A percentile compares a stretch with the other conserved stretches of the same genome.
Evolutionary conservation across 2,888 invertebrate genomes (phyloP).

Genomic region (Chalcis sispes): DNA sequence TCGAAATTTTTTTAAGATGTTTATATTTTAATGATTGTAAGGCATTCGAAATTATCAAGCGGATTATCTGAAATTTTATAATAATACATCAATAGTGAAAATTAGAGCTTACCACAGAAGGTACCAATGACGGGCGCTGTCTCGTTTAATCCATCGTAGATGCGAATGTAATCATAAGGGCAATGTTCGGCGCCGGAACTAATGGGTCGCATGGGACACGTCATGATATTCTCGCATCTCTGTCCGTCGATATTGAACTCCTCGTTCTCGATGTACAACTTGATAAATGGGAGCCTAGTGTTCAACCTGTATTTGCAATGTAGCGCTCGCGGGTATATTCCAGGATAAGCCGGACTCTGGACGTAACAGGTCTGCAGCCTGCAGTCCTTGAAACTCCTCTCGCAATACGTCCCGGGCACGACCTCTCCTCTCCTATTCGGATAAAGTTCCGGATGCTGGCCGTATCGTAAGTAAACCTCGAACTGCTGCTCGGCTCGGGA

Average conservation of each 20-base stretch:
- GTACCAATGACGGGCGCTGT: slow-evolving; percentile 92
- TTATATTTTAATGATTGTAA: no score
- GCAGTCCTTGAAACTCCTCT: slow-evolving; percentile 91
- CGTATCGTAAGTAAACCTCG: slow-evolving; percentile 92
- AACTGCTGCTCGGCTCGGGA: slow-evolving; percentile 93
- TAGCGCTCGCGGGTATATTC: slow-evolving; percentile 92
- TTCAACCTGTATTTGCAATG: slow-evolving; percentile 94
- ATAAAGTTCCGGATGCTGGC: slow-evolving; percentile 95
- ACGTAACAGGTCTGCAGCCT: slow-evolving; percentile 94
- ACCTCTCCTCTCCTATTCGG: slow-evolving; percentile 93
- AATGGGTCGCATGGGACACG: slow-evolving; percentile 94
- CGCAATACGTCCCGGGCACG: slow-evolving; percentile 92
- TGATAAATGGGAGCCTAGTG: slow-evolving; percentile 92
- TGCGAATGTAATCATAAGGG: slow-evolving; percentile 92
- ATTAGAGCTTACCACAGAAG: slow-evolving; percentile 81
- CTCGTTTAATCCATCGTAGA: slow-evolving; percentile 94
- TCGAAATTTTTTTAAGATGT: background rate
- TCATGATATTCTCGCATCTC: slow-evolving; percentile 95
- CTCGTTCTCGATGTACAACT: slow-evolving; percentile 93
- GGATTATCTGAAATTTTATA: background rate
- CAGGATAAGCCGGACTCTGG: slow-evolving; percentile 94
- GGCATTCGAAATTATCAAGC: no score
- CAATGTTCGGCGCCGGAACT: slow-evolving; percentile 92
- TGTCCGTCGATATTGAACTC: slow-evolving; percentile 96
- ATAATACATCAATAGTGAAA: background rate